Evolutionary conservation across 2,113 vertebrate species (phyloP).

Genomic region (Illadopsis cleaveri): DNA sequence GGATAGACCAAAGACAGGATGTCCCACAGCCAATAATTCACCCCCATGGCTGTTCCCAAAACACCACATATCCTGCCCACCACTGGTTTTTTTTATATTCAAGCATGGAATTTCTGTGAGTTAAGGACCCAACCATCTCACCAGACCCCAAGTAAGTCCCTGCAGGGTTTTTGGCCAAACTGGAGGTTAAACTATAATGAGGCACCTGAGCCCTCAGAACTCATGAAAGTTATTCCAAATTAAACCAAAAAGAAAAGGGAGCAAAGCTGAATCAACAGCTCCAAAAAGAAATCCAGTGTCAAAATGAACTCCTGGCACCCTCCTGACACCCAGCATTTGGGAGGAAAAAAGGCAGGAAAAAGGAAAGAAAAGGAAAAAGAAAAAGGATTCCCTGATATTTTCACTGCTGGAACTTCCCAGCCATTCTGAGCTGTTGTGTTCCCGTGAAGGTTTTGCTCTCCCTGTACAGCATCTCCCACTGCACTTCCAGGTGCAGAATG

Average conservation of each 20-base stretch:
- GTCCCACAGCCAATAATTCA: not conserved
- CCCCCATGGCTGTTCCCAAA: not conserved
- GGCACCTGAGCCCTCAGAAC: not conserved
- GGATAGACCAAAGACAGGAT: not conserved
- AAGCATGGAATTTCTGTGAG: not conserved
- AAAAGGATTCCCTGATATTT: rapidly evolving
- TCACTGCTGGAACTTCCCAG: not conserved
- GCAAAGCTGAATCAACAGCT: not conserved
- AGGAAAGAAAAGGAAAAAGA: not conserved
- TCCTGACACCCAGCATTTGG: not conserved
- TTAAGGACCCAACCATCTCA: not conserved
- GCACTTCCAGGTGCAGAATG: not conserved
- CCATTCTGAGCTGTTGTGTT: not conserved
- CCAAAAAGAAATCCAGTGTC: not conserved
- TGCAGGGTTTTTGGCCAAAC: not conserved
- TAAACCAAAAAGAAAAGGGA: not conserved
- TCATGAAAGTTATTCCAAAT: not conserved
- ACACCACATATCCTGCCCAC: not conserved
- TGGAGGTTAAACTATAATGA: not conserved
- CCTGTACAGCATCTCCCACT: not conserved
- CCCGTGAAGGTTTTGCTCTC: not conserved
- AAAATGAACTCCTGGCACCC: not conserved
- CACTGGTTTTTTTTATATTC: not conserved
- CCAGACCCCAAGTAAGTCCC: not conserved
- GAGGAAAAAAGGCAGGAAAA: rapidly evolving